Conservation (phyloP, 2,797 vertebrate genomes). For the Muscicapa striata region DNA sequence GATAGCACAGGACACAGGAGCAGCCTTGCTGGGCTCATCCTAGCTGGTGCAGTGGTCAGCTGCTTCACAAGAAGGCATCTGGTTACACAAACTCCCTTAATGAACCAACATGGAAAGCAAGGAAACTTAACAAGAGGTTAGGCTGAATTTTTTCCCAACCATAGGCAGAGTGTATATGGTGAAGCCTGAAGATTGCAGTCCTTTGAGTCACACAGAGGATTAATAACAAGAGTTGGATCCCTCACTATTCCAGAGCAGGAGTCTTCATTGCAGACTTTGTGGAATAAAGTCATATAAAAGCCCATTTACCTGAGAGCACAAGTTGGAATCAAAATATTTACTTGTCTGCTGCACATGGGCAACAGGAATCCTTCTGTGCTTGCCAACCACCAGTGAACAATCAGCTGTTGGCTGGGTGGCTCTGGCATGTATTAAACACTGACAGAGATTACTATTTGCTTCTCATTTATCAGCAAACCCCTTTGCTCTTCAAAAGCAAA, state of each 20-base stretch:
- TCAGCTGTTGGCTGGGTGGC: neutral
- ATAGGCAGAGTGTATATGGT: neutral
- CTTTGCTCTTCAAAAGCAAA: neutral
- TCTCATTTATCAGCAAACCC: neutral
- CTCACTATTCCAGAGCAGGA: neutral
- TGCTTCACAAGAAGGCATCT: neutral
- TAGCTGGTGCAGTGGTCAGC: neutral
- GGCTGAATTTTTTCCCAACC: neutral
- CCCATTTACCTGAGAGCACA: neutral
- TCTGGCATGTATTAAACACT: neutral
- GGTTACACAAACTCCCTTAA: neutral
- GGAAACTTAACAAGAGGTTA: neutral
- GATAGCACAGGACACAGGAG: neutral
- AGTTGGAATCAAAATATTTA: conserved; percentile 40
- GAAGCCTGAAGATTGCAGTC: neutral
- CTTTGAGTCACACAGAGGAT: neutral
- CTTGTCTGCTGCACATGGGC: neutral
- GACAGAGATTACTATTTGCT: neutral
- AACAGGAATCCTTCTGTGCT: neutral
- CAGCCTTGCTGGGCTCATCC: neutral
- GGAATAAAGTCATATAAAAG: neutral
- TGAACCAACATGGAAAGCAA: neutral
- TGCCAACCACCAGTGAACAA: neutral
- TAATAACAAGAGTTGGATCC: neutral
- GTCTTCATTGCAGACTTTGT: fast-evolving